Evolutionary conservation across 2,797 vertebrate genomes (phyloP).

Genomic region (Neostethus bicornis): DNA sequence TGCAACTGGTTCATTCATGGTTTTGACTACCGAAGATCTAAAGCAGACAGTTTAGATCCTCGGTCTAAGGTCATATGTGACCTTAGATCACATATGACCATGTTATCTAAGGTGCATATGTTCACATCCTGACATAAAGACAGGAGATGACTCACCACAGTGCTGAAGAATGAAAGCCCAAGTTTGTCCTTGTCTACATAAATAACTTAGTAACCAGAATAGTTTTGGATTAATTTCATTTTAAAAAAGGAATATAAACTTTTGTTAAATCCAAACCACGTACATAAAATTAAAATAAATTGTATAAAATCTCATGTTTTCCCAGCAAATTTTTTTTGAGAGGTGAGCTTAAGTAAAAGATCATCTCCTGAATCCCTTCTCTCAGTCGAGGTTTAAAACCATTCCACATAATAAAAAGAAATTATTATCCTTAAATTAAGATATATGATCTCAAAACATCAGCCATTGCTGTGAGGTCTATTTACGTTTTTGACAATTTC

Average conservation of each 20-base stretch:
- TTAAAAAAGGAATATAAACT: conserved; percentile 40
- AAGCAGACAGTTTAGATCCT: conserved; percentile 1
- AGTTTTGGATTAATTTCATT: background rate
- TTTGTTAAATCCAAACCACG: conserved; percentile 52
- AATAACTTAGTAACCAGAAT: background rate
- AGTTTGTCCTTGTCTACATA: background rate
- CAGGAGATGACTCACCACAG: conserved; percentile 29
- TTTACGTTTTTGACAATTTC: conserved; percentile 36
- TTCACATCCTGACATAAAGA: conserved; percentile 20
- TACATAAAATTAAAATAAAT: conserved; percentile 67
- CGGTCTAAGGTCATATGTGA: conserved; percentile 21
- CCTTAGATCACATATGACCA: too few relatives aligned
- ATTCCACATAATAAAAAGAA: conserved; percentile 65
- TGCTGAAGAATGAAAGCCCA: conserved; percentile 12
- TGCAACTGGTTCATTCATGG: conserved; percentile 34
- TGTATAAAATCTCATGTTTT: conserved; percentile 71
- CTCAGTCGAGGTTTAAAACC: too few relatives aligned
- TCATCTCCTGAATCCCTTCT: too few relatives aligned
- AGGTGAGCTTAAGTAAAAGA: too few relatives aligned
- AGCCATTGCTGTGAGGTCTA: conserved; percentile 56
- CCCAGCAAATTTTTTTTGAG: too few relatives aligned
- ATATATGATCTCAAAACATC: conserved; percentile 46
- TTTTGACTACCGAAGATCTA: conserved; percentile 12
- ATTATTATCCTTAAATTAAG: conserved; percentile 47
- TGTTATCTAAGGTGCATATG: too few relatives aligned